Percentiles rank a stretch among this genome's conserved stretches.
Conservation (phyloP, 1,140 invertebrate species). For the Eulimnadia texana region DNA sequence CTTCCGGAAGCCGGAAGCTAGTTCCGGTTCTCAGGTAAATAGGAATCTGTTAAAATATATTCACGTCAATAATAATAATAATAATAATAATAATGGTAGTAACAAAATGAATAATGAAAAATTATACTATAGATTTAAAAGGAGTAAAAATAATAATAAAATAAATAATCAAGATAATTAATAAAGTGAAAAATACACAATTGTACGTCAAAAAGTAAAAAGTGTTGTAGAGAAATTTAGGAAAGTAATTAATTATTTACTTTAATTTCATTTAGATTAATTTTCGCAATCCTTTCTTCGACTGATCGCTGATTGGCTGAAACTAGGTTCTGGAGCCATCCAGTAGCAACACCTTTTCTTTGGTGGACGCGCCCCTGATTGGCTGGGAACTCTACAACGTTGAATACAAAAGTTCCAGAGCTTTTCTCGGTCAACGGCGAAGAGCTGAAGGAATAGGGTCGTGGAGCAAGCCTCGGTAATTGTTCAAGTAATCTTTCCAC, state of each 20-base stretch:
- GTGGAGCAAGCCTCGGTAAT: conserved; percentile 51
- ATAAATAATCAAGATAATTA: not conserved
- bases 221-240: no score
- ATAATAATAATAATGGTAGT: not conserved
- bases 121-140: no score
- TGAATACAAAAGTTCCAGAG: conserved; percentile 49
- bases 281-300: not conserved
- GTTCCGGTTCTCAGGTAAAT: conserved; percentile 47
- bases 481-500: conserved; percentile 50
- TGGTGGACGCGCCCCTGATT: conserved; percentile 28
- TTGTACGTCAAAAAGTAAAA: no score
- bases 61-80: not conserved
- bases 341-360: conserved; percentile 48
- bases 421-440: conserved; percentile 35
- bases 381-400: conserved; percentile 36
- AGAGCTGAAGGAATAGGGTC: conserved; percentile 65
- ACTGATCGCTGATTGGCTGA: not conserved
- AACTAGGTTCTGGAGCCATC: conserved; percentile 32
- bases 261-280: not conserved
- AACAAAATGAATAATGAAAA: not conserved
- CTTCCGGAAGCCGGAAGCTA: conserved; percentile 38
- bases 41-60: no score
- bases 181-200: no score
- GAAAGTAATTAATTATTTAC: not conserved
- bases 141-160: conserved; percentile 14